Evolutionary conservation across 2,113 vertebrate species (phyloP).

Genomic region (mouse (Mus musculus)): DNA sequence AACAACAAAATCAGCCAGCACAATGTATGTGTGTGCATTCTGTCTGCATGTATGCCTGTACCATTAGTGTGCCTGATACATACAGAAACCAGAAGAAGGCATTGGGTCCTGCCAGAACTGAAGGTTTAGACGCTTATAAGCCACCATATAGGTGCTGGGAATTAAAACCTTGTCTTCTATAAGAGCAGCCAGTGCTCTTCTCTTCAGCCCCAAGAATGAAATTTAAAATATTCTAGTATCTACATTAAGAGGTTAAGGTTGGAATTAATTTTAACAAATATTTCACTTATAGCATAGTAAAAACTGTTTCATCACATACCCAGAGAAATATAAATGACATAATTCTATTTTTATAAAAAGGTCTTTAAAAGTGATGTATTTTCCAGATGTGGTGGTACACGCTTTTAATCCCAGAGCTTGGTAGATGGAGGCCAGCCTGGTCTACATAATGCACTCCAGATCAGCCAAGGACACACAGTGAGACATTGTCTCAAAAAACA

Average conservation of each 20-base stretch:
- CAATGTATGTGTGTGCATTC: background rate
- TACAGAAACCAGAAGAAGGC: background rate
- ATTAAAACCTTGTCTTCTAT: background rate
- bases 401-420: background rate
- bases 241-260: constrained; percentile 24
- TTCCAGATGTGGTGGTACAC: background rate
- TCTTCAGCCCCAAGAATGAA: background rate
- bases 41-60: background rate
- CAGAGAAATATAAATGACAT: background rate
- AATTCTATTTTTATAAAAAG: background rate
- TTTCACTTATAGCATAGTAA: background rate
- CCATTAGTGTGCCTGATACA: background rate
- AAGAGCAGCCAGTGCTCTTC: background rate
- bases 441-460: background rate
- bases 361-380: background rate
- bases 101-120: background rate
- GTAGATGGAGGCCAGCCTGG: background rate
- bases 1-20: background rate
- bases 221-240: constrained; percentile 24
- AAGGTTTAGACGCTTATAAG: background rate
- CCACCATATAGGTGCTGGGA: background rate
- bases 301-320: background rate
- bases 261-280: constrained; percentile 48
- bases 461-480: background rate
- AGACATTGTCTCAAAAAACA: background rate